These are phyloP conservation scores for Crotophaga sulcirostris DNA, from an alignment of 2,113 vertebrate species.

Conservation along the genomic window DNA sequence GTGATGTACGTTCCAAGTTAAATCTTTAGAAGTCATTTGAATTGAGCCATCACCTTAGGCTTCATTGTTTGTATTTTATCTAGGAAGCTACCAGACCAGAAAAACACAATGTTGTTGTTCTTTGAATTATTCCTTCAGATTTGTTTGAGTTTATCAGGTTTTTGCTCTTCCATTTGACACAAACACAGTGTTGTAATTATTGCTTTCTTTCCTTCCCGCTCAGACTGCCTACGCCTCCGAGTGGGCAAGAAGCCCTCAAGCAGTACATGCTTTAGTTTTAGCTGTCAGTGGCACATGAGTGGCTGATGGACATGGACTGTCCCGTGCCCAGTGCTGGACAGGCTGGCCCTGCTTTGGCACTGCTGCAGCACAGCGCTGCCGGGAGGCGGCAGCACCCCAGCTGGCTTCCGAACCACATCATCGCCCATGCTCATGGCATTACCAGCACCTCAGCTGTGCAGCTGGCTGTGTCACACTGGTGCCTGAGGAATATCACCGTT, in stretches of 20 bases:
- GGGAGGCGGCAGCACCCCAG: background rate
- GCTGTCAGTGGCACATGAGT: background rate
- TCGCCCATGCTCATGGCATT: fast-evolving
- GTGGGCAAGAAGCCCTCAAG: background rate
- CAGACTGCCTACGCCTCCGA: background rate
- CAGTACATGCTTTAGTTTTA: background rate
- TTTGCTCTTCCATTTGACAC: background rate
- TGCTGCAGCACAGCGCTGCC: background rate
- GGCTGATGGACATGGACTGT: background rate
- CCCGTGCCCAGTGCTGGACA: fast-evolving
- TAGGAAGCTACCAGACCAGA: background rate
- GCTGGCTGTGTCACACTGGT: background rate
- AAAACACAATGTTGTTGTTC: background rate
- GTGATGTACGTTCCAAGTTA: background rate
- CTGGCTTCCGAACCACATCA: fast-evolving
- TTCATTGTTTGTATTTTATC: background rate
- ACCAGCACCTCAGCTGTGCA: background rate
- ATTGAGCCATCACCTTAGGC: background rate
- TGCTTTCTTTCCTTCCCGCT: background rate
- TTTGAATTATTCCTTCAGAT: background rate
- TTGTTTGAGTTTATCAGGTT: background rate
- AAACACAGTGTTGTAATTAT: background rate
- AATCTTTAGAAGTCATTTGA: background rate
- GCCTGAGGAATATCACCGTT: background rate
- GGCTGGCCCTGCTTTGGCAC: background rate